Evolutionary conservation across 2,888 invertebrate species (phyloP).

Genomic region (Trachelus troglodyta): DNA sequence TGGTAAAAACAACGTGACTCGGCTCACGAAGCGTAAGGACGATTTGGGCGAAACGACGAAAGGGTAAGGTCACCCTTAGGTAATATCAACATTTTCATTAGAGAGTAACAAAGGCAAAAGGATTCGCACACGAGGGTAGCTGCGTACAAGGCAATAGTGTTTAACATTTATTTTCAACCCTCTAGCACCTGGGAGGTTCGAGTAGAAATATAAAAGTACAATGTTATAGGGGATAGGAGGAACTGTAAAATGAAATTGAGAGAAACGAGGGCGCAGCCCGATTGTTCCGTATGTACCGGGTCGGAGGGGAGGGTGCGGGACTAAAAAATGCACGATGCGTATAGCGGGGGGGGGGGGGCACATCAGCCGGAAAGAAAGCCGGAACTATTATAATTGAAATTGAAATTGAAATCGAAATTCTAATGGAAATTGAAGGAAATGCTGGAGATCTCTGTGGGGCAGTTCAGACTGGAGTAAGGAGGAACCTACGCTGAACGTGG

Average conservation of each 20-base stretch:
- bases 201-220: constrained; percentile 16
- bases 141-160: not conserved
- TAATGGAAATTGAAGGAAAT: not conserved
- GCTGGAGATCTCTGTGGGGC: not conserved
- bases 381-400: constrained; percentile 60
- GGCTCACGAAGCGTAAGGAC: not conserved
- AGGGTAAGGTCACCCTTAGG: not conserved
- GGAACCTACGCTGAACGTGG: not conserved
- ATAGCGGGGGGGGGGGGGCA: constrained; percentile 21
- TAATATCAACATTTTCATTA: not conserved
- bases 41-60: not conserved
- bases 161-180: not conserved
- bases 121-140: not conserved
- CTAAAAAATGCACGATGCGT: constrained; percentile 33
- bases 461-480: not conserved
- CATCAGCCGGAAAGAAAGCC: constrained; percentile 33
- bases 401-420: constrained; percentile 35
- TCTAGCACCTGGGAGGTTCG: not conserved
- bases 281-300: not conserved
- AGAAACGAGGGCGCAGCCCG: constrained; percentile 2
- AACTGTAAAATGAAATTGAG: constrained; percentile 15
- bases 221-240: constrained; percentile 20
- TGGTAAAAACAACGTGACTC: not conserved
- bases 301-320: constrained; percentile 19
- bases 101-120: not conserved